These are phyloP conservation scores for Alviniconcha marisindica DNA, from an alignment of 1,140 invertebrate species.

Conservation along the genomic window DNA sequence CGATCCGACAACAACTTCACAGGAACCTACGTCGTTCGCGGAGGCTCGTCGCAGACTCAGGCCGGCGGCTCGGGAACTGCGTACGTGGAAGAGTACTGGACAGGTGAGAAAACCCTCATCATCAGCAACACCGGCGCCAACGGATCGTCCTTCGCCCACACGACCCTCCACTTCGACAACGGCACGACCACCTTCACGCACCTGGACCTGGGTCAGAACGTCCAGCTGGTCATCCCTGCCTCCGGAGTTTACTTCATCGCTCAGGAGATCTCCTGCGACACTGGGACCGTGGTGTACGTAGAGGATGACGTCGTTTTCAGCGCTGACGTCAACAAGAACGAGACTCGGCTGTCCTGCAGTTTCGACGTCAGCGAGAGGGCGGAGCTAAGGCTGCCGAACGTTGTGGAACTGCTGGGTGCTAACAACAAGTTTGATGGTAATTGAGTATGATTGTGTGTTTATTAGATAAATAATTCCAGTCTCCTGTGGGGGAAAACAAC, in stretches of 20 bases:
- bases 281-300: conserved; percentile 50
- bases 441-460: no score
- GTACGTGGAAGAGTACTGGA: conserved; percentile 48
- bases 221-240: conserved; percentile 46
- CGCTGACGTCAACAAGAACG: conserved; percentile 56
- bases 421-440: conserved; percentile 62
- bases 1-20: conserved; percentile 55
- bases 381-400: conserved; percentile 60
- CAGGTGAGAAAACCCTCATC: conserved; percentile 43
- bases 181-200: conserved; percentile 27
- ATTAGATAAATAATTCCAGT: no score
- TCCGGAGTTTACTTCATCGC: conserved; percentile 53
- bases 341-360: conserved; percentile 61
- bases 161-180: conserved; percentile 22
- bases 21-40: conserved; percentile 51
- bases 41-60: conserved; percentile 52
- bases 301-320: conserved; percentile 59
- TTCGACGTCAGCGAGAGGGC: conserved; percentile 57
- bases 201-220: conserved; percentile 24
- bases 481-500: no score
- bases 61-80: conserved; percentile 64
- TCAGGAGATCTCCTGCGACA: conserved; percentile 55
- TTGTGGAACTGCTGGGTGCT: conserved; percentile 59
- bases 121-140: conserved; percentile 53
- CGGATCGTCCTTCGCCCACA: conserved; percentile 43